phyloP scores from a whole-genome alignment of 2,113 vertebrate genomes.

The Onychostruthus taczanowskii region DNA sequence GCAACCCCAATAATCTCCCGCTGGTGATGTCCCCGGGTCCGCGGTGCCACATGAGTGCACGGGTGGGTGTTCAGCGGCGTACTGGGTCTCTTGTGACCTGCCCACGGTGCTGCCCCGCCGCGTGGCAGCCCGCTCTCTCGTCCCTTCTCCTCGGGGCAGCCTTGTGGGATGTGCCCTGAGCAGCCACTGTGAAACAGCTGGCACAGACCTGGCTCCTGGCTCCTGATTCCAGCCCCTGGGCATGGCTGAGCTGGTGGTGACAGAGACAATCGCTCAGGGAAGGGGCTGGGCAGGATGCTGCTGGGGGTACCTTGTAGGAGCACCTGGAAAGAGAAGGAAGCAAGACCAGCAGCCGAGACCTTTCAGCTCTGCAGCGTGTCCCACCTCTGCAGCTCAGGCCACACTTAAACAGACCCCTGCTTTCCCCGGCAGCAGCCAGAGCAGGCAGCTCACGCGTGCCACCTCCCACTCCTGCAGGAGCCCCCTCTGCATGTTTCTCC shows the following conservation, averaged over 20 bases:
- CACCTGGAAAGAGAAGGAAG: background rate
- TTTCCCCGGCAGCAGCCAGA: accelerated
- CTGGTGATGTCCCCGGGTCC: background rate
- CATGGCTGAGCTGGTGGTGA: background rate
- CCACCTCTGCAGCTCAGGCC: background rate
- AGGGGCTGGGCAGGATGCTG: background rate
- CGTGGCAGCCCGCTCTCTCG: accelerated
- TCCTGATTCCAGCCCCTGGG: background rate
- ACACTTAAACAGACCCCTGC: background rate
- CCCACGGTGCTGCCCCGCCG: background rate
- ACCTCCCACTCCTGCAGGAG: background rate
- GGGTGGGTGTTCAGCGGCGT: accelerated
- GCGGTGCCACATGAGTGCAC: accelerated
- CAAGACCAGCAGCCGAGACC: background rate
- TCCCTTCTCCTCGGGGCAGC: background rate
- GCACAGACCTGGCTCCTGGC: background rate
- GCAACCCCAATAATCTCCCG: background rate
- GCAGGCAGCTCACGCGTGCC: background rate
- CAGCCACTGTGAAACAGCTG: background rate
- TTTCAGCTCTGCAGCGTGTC: background rate
- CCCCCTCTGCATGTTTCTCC: background rate
- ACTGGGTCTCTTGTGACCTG: accelerated
- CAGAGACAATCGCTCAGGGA: background rate
- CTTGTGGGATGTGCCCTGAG: background rate
- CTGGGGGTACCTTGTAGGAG: background rate